Evolutionary conservation across 1,140 invertebrate species (phyloP), one percentile per base, ranked within the genome.

Genomic region (Sesamia nonagrioides): DNA sequence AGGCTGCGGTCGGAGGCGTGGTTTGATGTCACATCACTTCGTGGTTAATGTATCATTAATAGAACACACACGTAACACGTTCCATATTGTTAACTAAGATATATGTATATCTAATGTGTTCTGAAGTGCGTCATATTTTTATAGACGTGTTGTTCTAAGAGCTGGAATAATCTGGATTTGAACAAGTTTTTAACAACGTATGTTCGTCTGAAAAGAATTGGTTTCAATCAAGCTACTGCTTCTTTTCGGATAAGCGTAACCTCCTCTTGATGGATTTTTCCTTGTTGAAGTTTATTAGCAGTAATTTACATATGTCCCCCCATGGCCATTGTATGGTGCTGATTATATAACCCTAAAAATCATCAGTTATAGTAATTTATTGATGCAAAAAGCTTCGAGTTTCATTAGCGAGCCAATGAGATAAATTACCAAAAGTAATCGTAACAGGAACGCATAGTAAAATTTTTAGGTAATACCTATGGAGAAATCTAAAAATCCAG

Each of bases 1-100:
- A 69, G 66, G 66, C 42, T 69, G 66, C 42, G 66, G 66, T 69
- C 42, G 42, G 21, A 15, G 66, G 66, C 45, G 66, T 69, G 66
- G 66, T 69, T 27, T 18, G 42, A 69, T 69, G 66, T 69, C 66
- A 63, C 60, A 50, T 69, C 66, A 50, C 40, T 7, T 69, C 42
- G 18, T 68, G 42, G 40, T 21, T 2, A n/a, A 35, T 60, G 27
- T 27, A 6, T 11, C 21, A 8, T 33, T 50, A 68, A 48, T 69
- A 69, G 66, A 69, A 45, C 18, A 33, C 21, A 69, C 42, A 69
- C 13, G 21, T 69, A 50, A 69, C 54, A 58, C 13, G 61, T 17
- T 40, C 35, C 15, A 66, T 9, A 60, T 33, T 33, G 21, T 35
- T 1, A n/a, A 42, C 17, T 40, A 11, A 66, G 37, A 42, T 42